These are phyloP conservation scores for Oreonectes daqikongensis DNA, from an alignment of 2,797 vertebrate species.

Conservation along the genomic window DNA sequence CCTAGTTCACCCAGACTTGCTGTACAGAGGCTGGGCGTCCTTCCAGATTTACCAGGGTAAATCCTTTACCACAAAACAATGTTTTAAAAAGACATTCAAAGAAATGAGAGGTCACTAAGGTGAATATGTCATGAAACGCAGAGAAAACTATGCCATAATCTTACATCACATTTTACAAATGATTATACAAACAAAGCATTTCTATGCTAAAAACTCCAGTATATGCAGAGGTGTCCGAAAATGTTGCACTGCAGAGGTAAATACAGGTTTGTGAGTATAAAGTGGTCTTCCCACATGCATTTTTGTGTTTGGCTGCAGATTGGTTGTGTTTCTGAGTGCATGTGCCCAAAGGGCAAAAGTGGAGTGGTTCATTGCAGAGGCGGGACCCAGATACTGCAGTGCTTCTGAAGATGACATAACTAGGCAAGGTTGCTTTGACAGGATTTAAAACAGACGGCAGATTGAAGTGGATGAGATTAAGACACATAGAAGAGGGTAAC, in stretches of 20 bases:
- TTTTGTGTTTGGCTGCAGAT: conserved; percentile 56
- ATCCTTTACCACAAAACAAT: conserved; percentile 14
- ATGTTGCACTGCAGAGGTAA: conserved; percentile 18
- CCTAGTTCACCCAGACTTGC: conserved; percentile 64
- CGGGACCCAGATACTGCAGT: conserved; percentile 51
- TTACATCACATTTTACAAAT: background rate
- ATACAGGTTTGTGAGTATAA: conserved; percentile 11
- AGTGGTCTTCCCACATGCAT: conserved; percentile 49
- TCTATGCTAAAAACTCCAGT: background rate
- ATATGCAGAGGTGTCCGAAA: background rate
- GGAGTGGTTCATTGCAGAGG: conserved; percentile 52
- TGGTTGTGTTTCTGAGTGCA: conserved; percentile 49
- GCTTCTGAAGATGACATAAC: conserved; percentile 39
- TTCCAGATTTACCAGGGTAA: conserved; percentile 11
- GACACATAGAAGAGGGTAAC: conserved; percentile 52
- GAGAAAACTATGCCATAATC: background rate
- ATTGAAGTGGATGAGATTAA: conserved; percentile 63
- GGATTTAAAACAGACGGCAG: conserved; percentile 55
- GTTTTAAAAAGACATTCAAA: background rate
- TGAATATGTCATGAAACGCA: background rate
- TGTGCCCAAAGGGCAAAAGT: conserved; percentile 55
- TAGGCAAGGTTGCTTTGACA: conserved; percentile 40
- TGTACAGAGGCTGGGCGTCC: conserved; percentile 7
- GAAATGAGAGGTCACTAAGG: conserved; percentile 1
- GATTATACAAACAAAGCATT: conserved; percentile 13